Percentiles rank a stretch among this genome's conserved stretches.
phyloP scores from a whole-genome alignment of 2,113 vertebrate species.

The Orcinus orca region DNA sequence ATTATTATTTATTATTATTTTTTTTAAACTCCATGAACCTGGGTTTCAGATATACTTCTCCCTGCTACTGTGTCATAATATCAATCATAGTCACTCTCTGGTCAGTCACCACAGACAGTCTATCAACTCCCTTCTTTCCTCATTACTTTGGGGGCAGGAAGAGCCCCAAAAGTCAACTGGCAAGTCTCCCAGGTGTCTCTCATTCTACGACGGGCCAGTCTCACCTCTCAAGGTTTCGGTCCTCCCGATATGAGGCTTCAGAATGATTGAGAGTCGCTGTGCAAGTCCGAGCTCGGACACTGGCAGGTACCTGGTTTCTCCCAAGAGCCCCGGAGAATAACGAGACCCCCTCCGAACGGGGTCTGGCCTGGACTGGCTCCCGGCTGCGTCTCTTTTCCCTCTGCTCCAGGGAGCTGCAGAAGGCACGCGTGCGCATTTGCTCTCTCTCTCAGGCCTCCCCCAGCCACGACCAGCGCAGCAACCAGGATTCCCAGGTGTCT shows the following conservation, averaged over 20 bases:
- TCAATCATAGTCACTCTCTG: background rate
- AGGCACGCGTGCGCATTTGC: background rate
- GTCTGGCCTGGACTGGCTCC: too few species aligned
- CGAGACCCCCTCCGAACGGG: accelerated
- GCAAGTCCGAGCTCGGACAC: background rate
- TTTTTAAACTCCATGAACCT: background rate
- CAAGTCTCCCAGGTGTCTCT: background rate
- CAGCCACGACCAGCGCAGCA: accelerated
- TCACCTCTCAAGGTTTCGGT: too few species aligned
- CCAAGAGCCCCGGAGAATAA: background rate
- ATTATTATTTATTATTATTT: too few species aligned
- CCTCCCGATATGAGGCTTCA: background rate
- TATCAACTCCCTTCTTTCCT: background rate
- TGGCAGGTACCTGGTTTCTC: background rate
- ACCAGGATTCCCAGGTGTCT: background rate
- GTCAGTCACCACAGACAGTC: background rate
- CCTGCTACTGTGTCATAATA: too few species aligned
- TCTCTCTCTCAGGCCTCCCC: accelerated
- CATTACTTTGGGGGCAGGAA: background rate
- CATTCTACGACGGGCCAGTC: background rate
- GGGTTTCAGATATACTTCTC: background rate
- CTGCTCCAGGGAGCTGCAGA: accelerated
- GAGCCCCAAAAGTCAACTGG: background rate
- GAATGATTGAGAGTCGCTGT: background rate
- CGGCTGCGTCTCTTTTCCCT: accelerated